These are phyloP conservation scores for Odontamblyopus lacepedii DNA, from an alignment of 2,797 vertebrate species.

Conservation along the genomic window DNA sequence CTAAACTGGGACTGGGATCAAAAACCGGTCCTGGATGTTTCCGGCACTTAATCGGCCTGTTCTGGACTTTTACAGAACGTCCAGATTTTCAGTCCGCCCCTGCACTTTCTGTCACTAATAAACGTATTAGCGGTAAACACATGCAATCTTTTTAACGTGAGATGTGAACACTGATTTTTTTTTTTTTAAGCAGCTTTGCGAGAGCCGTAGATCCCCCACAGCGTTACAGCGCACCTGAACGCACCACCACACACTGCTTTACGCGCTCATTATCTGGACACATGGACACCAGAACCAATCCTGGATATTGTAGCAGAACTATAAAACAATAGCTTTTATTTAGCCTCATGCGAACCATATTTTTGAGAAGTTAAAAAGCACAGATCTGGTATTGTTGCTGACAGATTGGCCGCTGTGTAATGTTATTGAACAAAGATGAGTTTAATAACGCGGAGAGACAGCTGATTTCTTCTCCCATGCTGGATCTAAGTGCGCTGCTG, in stretches of 20 bases:
- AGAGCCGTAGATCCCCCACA: conserved; percentile 92
- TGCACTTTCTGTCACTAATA: no score
- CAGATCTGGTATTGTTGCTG: conserved; percentile 9
- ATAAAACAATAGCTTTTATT: background rate
- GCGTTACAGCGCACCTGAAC: conserved; percentile 90
- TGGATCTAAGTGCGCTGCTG: conserved; percentile 1
- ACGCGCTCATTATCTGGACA: background rate
- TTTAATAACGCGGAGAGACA: background rate
- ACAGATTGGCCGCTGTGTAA: background rate
- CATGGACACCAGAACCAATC: conserved; percentile 2
- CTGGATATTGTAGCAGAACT: background rate
- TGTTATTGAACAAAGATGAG: conserved; percentile 15
- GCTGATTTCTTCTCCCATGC: background rate
- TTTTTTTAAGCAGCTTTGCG: conserved; percentile 80
- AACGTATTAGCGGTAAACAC: no score
- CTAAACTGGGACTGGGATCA: no score
- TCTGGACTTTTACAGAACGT: no score
- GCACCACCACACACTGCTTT: background rate
- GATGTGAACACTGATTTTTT: no score
- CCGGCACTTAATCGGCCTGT: no score
- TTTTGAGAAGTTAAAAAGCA: conserved; percentile 6
- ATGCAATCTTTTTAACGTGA: no score
- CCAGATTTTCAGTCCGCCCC: no score
- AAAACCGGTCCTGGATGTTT: no score
- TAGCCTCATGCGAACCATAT: conserved; percentile 1